These are phyloP conservation scores for Pristis pectinata DNA, from an alignment of 2,797 vertebrate genomes.

Conservation along the genomic window DNA sequence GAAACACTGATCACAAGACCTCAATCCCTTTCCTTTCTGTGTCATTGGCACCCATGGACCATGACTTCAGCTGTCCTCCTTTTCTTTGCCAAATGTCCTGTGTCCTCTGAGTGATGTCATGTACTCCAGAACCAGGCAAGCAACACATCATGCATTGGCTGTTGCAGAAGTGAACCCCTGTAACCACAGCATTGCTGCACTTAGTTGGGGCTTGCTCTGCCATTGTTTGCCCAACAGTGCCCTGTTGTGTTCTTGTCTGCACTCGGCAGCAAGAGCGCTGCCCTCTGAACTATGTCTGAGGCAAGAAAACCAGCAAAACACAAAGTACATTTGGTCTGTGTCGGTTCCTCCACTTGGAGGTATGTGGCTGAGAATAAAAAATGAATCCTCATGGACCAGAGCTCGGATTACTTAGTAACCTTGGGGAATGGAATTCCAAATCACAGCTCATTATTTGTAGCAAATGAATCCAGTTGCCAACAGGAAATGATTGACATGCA, in stretches of 20 bases:
- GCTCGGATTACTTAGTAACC: background rate
- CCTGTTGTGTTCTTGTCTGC: background rate
- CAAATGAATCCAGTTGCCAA: background rate
- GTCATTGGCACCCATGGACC: background rate
- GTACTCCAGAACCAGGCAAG: background rate
- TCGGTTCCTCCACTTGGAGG: background rate
- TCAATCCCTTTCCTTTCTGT: background rate
- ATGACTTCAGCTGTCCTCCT: background rate
- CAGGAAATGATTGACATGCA: slow-evolving; percentile 14
- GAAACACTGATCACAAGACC: background rate
- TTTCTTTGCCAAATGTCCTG: background rate
- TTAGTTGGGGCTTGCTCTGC: background rate
- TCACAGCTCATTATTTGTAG: background rate
- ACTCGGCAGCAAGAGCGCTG: background rate
- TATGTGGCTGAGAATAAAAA: background rate
- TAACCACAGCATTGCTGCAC: background rate
- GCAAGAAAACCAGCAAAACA: background rate
- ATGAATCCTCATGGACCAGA: background rate
- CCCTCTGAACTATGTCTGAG: background rate
- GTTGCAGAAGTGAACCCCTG: background rate
- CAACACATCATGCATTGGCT: background rate
- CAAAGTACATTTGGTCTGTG: background rate
- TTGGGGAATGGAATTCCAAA: background rate
- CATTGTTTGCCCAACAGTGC: background rate
- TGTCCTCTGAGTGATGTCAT: background rate